Conservation (phyloP, 2,797 vertebrate genomes). For the Aphelocoma californica region DNA sequence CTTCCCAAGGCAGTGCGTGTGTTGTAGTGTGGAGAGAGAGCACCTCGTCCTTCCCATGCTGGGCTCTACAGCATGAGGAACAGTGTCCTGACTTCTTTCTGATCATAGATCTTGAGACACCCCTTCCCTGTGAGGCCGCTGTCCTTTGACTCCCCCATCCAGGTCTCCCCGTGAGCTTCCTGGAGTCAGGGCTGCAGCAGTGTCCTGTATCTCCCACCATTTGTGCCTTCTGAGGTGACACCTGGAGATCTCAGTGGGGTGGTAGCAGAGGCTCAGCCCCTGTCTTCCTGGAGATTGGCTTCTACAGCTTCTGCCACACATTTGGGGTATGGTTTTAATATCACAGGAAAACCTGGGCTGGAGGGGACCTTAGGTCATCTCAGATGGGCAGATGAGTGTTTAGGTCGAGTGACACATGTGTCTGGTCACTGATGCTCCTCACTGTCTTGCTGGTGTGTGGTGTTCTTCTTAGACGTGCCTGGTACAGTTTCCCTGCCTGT, state of each 20-base stretch:
- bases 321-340: neutral
- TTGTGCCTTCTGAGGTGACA: neutral
- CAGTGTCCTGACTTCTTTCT: accelerated
- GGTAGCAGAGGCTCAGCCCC: neutral
- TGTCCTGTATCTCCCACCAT: accelerated
- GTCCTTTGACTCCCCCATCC: neutral
- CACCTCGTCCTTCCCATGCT: neutral
- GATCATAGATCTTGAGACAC: accelerated
- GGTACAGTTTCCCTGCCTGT: neutral
- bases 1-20: neutral
- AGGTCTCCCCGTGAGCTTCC: neutral
- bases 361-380: neutral
- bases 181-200: neutral
- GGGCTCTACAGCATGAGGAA: neutral
- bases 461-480: neutral
- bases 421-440: neutral
- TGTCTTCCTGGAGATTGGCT: neutral
- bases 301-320: neutral
- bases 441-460: neutral
- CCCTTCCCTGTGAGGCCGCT: neutral
- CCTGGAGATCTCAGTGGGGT: neutral
- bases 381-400: neutral
- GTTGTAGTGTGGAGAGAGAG: neutral
- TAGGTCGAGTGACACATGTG: accelerated
- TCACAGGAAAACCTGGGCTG: accelerated